Base-by-base conservation (phyloP, 1,140 invertebrate genomes). In the Heliconius hewitsoni region DNA sequence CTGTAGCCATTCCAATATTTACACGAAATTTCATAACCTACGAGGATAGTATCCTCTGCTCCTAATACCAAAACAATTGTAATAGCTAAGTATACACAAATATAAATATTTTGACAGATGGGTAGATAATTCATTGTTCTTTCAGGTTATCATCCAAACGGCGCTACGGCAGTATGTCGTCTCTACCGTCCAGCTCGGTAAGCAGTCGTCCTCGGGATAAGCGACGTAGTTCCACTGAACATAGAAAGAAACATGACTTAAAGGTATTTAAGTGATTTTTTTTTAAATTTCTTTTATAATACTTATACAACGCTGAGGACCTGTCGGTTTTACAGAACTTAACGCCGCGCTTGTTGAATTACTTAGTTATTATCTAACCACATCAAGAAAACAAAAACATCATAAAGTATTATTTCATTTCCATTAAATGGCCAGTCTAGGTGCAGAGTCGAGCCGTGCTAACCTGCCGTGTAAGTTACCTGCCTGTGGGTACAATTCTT, bases 111-210 rank as follows among this genome's bases (percentile, higher is more conserved):
- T 39, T n/a, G 30, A 73, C 42, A 23, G 23, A 23, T 23, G 0
- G 23, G 23, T 23, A 23, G 23, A 23, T 23, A 23, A 37, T 73
- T 9, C n/a, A 34, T 77, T 76, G 13, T 13, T 30, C 42, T 46
- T 46, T 3, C 81, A 93, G 91, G 71, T 74, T 93, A 76, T 90
- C 93, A 8, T 94, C 94, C 1, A 95, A 95, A 79, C 88, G 94
- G 46, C 85, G 96, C 55, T 97, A 97, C 87, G 97, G 97, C 57
- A 97, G 97, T 82, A 96, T 98, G 91, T 97, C 97, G 0, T 98
- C 97, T 0, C 93, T 98, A n/a, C 97, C 97, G 9, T 96, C 96
- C 9, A 97, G 97, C 77, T 98, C 97, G 0, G 97, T 97, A 11
- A 97, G 96, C 91, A 97, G 96, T 78, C 92, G 97, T 78, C 97